Evolutionary conservation across 2,113 vertebrate species (phyloP).

Genomic region (Pleuronectes platessa): DNA sequence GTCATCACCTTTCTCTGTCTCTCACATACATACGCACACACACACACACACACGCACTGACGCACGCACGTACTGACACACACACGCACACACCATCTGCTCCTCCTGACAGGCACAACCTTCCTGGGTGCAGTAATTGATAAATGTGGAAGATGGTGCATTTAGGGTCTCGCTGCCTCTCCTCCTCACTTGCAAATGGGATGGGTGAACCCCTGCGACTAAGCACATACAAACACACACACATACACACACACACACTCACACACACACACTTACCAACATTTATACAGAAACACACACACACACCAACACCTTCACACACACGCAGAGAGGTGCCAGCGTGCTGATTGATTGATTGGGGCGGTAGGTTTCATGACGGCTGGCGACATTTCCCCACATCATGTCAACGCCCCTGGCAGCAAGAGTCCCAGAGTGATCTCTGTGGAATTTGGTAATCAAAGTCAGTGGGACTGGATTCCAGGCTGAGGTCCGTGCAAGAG

Average conservation of each 20-base stretch:
- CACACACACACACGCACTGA: slow-evolving; percentile 11
- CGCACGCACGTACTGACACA: not conserved
- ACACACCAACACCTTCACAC: not conserved
- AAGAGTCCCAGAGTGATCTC: slow-evolving; percentile 53
- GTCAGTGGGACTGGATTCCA: slow-evolving; percentile 39
- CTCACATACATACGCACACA: slow-evolving; percentile 13
- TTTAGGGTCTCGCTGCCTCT: slow-evolving; percentile 64
- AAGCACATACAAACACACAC: slow-evolving; percentile 10
- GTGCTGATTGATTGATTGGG: slow-evolving; percentile 72
- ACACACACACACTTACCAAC: not conserved
- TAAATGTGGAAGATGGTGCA: slow-evolving; percentile 66
- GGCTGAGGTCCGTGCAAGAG: not conserved
- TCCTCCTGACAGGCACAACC: slow-evolving; percentile 63
- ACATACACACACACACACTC: slow-evolving; percentile 12
- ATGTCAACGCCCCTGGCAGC: slow-evolving; percentile 65
- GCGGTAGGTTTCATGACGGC: slow-evolving; percentile 67
- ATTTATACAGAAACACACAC: not conserved
- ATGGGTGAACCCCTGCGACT: slow-evolving; percentile 18
- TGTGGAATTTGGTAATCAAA: slow-evolving; percentile 71
- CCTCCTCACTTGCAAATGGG: slow-evolving; percentile 37
- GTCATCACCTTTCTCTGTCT: slow-evolving; percentile 53
- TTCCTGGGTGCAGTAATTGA: slow-evolving; percentile 69
- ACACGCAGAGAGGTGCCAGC: slow-evolving; percentile 21
- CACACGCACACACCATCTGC: slow-evolving; percentile 55
- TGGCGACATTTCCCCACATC: slow-evolving; percentile 72